Evolutionary conservation across 2,797 vertebrate genomes (phyloP).

Genomic region (Onychomys leucogaster): DNA sequence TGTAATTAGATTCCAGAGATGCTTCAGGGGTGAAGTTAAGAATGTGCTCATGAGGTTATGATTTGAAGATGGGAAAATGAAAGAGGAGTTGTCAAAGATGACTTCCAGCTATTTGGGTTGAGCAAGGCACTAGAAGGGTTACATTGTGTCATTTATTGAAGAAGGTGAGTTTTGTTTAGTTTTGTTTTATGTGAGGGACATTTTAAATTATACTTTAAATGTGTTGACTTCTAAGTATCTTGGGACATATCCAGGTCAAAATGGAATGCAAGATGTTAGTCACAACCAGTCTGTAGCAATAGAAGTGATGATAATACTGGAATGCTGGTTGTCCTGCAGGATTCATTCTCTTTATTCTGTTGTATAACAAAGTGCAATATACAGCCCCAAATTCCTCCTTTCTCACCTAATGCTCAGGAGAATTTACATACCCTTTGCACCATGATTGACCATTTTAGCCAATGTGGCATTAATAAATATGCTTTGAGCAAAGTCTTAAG

Average conservation of each 20-base stretch:
- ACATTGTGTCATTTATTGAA: not conserved
- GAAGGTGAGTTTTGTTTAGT: slow-evolving; percentile 23
- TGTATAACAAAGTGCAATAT: not conserved
- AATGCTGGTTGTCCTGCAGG: not conserved
- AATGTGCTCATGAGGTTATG: not conserved
- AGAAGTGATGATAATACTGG: not conserved
- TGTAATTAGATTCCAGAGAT: slow-evolving; percentile 25
- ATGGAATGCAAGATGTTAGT: slow-evolving; percentile 51
- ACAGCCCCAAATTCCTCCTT: not conserved
- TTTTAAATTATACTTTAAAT: not conserved
- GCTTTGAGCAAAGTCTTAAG: not conserved
- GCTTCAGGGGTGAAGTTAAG: not conserved
- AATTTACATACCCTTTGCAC: not conserved
- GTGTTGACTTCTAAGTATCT: slow-evolving; percentile 23
- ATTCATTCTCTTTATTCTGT: not conserved
- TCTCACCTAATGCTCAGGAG: not conserved
- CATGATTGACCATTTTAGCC: not conserved
- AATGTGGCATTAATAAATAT: not conserved
- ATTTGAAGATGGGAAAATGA: not conserved
- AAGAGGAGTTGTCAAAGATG: slow-evolving; percentile 30
- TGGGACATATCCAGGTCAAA: slow-evolving; percentile 35
- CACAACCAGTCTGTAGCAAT: slow-evolving; percentile 20
- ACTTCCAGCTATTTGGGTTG: slow-evolving; percentile 25
- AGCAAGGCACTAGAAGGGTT: slow-evolving; percentile 9
- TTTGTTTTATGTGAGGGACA: not conserved